Conservation (phyloP, 2,113 vertebrate genomes). For the Leucopsar rothschildi region DNA sequence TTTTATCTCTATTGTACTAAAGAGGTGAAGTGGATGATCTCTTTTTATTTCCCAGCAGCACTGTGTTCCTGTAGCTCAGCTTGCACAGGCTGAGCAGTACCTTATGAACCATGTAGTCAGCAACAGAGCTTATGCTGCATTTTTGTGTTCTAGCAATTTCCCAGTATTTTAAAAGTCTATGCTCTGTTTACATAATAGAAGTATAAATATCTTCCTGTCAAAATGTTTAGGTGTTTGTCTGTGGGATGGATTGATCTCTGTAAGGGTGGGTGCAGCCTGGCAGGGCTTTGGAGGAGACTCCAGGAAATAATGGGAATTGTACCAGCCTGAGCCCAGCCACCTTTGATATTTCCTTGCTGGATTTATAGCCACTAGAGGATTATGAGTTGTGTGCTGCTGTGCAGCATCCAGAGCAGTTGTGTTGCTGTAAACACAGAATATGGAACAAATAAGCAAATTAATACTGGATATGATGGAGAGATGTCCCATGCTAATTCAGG, state of each 20-base stretch:
- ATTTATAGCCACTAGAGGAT: neutral
- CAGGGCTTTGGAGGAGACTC: neutral
- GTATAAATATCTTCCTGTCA: neutral
- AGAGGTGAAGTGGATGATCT: neutral
- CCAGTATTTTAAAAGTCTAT: neutral
- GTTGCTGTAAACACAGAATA: neutral
- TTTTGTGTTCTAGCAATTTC: neutral
- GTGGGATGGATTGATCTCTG: neutral
- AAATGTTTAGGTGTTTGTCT: neutral
- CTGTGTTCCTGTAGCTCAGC: neutral
- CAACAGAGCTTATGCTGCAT: neutral
- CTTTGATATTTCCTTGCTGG: neutral
- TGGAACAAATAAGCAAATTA: neutral
- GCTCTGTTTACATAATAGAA: neutral
- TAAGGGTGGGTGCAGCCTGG: neutral
- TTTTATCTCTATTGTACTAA: neutral
- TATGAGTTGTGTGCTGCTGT: neutral
- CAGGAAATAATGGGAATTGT: neutral
- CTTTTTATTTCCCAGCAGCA: neutral
- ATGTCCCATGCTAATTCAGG: rapidly evolving
- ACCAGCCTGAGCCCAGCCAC: no score
- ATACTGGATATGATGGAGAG: neutral
- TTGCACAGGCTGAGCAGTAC: neutral
- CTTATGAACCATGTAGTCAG: neutral
- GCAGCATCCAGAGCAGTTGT: neutral